Percentiles rank a stretch among this genome's conserved stretches.
Evolutionary conservation across 2,113 vertebrate genomes (phyloP).

Genomic region (Toxostoma redivivum): DNA sequence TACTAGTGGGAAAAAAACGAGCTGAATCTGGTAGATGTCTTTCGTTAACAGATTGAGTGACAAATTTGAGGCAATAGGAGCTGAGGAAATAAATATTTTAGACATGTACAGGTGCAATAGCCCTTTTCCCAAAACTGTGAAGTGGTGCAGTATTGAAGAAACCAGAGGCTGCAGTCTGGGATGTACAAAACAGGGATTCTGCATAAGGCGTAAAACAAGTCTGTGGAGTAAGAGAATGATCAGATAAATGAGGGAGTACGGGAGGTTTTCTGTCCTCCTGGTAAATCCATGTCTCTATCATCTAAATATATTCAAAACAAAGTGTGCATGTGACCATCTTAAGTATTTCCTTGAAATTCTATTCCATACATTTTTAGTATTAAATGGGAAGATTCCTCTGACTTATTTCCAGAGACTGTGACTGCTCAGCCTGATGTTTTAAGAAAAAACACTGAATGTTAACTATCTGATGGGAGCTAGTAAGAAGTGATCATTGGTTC

Average conservation of each 20-base stretch:
- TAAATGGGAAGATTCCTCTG: not conserved
- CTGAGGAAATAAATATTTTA: not conserved
- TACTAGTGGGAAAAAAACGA: not conserved
- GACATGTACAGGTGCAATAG: not conserved
- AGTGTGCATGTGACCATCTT: not conserved
- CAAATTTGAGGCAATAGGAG: not conserved
- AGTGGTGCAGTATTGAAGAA: not conserved
- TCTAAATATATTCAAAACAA: not conserved
- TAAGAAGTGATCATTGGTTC: not conserved
- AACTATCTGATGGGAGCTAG: not conserved
- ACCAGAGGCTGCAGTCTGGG: not conserved
- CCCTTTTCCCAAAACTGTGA: not conserved
- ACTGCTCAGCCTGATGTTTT: not conserved
- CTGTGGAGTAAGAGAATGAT: not conserved
- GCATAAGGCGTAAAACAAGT: not conserved
- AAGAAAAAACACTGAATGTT: not conserved
- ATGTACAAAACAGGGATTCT: not conserved
- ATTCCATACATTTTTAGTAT: not conserved
- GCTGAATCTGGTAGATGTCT: not conserved
- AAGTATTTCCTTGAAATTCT: not conserved
- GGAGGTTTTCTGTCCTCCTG: not conserved
- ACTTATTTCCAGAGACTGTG: not conserved
- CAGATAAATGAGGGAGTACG: not conserved
- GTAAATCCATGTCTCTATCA: not conserved
- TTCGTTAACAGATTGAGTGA: rapidly evolving